Evolutionary conservation across 2,888 invertebrate species (phyloP), one percentile per base, ranked within the genome.

Genomic region (Antitype chi): DNA sequence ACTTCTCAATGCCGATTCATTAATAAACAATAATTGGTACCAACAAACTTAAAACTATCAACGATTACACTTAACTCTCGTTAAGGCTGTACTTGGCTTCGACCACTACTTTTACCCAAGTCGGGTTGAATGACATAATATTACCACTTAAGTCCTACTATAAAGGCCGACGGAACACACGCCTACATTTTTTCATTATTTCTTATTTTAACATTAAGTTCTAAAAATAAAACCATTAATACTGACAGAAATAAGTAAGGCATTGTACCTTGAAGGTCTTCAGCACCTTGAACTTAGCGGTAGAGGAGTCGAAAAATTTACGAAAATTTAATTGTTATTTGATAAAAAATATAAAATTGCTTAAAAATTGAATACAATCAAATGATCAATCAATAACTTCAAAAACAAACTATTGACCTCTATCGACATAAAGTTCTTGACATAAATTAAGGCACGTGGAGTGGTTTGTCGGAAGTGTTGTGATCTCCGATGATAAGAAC

Each of bases 351-450:
- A 47, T 47, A 67, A 76, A 75, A 70, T 70, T 77, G 67, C 69
- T 62, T 78, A 70, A 75, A 75, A 82, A 81, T 71, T 78, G 43
- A 82, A 78, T 70, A 70, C 66, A 76, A 77, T 78, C 20, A 67
- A 64, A 72, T 74, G 52, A 59, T 64, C 49, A 68, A 77, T 77
- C 80, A 38, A 38, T 38, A 38, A 38, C 38, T 32, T 32, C 32
- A 80, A 82, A 77, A 81, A 75, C 76, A 84, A 78, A 84, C 66
- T 82, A 77, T 69, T 85, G 78, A 78, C 82, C 80, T 82, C 70
- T 83, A 59, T 81, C 74, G 78, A 80, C 85, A 85, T 82, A 86
- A 87, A 92, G 93, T 85, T 93, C 93, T 94, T 94, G 93, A 93
- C 93, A 93, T 91, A 90, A 90, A 91, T 93, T 72, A 76, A 85